Conservation (phyloP, 2,113 vertebrate genomes). For the Saimiri boliviensis region DNA sequence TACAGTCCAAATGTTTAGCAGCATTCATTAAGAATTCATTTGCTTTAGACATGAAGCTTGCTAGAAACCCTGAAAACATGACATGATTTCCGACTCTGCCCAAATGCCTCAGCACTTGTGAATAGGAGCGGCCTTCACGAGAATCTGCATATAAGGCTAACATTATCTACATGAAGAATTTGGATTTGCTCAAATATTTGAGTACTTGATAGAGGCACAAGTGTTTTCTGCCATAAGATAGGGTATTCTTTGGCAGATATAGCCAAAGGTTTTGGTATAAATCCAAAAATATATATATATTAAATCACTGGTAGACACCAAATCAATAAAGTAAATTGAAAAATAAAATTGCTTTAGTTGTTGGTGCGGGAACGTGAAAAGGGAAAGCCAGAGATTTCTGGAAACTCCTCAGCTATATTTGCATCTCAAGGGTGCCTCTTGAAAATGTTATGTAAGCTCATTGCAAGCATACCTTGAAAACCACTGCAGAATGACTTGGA, state of each 20-base stretch:
- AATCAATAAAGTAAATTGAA: slow-evolving; percentile 28
- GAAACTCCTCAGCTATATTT: neutral
- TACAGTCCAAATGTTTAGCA: neutral
- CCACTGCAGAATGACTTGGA: neutral
- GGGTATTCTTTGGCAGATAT: neutral
- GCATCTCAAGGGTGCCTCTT: neutral
- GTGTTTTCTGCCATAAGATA: neutral
- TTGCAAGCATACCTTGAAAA: neutral
- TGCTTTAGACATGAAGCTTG: neutral
- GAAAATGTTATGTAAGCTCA: neutral
- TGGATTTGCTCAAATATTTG: neutral
- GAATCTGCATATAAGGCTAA: neutral
- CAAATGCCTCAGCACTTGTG: neutral
- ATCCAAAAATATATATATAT: too few species aligned
- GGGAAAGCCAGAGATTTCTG: neutral
- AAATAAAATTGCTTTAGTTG: neutral
- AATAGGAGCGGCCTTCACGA: neutral
- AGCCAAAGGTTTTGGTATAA: neutral
- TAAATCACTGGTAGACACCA: neutral
- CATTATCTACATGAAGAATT: neutral
- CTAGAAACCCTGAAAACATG: neutral
- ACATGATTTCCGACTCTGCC: neutral
- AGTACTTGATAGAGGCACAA: neutral
- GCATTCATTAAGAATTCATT: neutral
- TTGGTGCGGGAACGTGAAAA: neutral